Conservation (phyloP, 37 sponge, comb jelly and placozoan species). For the Geodia barretti region DNA sequence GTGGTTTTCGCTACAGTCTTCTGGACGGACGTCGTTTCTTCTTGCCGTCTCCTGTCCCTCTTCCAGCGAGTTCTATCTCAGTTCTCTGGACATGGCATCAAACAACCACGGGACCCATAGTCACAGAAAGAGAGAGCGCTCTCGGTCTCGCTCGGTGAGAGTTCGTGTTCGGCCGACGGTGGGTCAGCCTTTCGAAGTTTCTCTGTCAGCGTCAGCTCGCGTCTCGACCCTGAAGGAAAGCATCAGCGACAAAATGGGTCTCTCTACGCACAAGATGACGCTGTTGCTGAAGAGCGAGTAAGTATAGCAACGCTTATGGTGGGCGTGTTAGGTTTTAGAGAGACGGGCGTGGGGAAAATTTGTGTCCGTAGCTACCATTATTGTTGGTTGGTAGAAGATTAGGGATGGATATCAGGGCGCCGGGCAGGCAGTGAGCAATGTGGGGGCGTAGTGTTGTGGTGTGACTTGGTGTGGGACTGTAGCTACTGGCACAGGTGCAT, state of each 20-base stretch:
- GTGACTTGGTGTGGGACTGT: background rate
- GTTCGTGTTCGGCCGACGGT: slow-evolving; percentile 66
- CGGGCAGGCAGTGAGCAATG: background rate
- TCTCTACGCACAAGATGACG: slow-evolving; percentile 66
- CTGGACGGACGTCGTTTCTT: background rate
- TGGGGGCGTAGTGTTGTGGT: slow-evolving; percentile 9
- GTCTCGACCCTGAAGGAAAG: slow-evolving; percentile 51
- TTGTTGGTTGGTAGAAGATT: background rate
- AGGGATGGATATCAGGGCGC: background rate
- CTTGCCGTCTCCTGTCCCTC: slow-evolving; percentile 2
- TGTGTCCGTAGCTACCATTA: too few species aligned
- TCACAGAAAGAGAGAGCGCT: background rate
- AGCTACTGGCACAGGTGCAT: background rate
- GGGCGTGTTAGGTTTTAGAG: too few species aligned
- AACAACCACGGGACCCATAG: background rate
- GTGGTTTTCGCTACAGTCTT: background rate
- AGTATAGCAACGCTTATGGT: slow-evolving; percentile 15
- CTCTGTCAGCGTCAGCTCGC: slow-evolving; percentile 16
- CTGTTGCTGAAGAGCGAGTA: slow-evolving; percentile 51
- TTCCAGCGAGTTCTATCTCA: background rate
- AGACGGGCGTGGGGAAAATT: too few species aligned
- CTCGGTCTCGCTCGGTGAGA: slow-evolving; percentile 1
- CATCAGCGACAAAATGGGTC: slow-evolving; percentile 65
- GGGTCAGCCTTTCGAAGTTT: slow-evolving; percentile 43
- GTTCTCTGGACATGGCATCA: background rate